A percentile compares a stretch with the other conserved stretches of the same genome.
Conservation (phyloP, 2,113 vertebrate species). For the Larimichthys crocea region DNA sequence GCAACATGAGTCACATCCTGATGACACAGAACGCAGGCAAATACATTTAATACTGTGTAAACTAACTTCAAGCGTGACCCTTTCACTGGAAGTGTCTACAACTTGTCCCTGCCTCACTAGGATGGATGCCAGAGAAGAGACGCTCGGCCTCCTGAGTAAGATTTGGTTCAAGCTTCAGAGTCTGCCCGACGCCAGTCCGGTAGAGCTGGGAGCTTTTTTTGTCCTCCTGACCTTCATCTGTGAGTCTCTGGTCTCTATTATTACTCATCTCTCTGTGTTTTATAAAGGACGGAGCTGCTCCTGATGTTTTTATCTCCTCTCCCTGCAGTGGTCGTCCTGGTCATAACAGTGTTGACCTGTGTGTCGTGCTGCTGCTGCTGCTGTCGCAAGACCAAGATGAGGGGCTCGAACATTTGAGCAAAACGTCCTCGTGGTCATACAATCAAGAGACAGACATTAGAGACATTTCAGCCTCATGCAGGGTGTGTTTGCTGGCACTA, state of each 20-base stretch:
- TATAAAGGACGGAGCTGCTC: background rate
- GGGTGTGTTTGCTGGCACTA: conserved; percentile 6
- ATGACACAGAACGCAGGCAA: background rate
- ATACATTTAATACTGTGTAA: conserved; percentile 11
- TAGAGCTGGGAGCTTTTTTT: conserved; percentile 88
- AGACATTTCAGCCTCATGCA: background rate
- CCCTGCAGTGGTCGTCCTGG: conserved; percentile 73
- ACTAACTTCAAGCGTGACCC: background rate
- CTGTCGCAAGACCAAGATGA: conserved; percentile 52
- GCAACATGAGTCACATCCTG: conserved; percentile 22
- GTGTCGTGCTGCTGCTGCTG: conserved; percentile 65
- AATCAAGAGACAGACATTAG: background rate
- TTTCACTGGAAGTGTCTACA: background rate
- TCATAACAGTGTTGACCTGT: conserved; percentile 63
- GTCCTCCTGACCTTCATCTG: conserved; percentile 91
- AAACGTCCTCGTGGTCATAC: background rate
- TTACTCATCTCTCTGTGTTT: background rate
- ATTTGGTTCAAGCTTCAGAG: conserved; percentile 88
- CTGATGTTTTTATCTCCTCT: conserved; percentile 7
- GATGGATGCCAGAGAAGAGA: conserved; percentile 83
- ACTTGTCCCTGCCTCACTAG: conserved; percentile 22
- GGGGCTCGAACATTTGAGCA: conserved; percentile 49
- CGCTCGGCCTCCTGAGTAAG: conserved; percentile 80
- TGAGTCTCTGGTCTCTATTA: conserved; percentile 75
- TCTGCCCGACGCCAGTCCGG: conserved; percentile 84